Evolutionary conservation across 2,113 vertebrate species (phyloP), one percentile per base, ranked within the genome.

Genomic region (Neofelis nebulosa): DNA sequence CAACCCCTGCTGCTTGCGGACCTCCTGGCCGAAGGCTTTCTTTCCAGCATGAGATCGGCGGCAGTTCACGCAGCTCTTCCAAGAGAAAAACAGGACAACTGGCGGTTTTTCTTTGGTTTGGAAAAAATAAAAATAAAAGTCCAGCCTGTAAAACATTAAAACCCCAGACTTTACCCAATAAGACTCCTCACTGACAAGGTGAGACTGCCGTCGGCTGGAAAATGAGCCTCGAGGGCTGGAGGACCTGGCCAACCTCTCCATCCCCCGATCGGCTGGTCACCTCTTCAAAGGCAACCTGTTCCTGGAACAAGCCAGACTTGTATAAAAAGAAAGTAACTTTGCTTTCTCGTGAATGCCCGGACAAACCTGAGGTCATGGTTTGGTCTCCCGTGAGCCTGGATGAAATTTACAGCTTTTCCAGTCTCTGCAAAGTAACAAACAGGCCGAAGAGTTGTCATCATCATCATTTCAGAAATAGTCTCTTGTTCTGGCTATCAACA

Each of bases 71-170:
- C 11, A 87, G 93, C 83, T 84, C 74, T 84, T 52, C 80, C 87
- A 85, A 88, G 80, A 92, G 86, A 81, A n/a, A 76, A 76, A 33
- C 57, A 66, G 66, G 61, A 68, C 23, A 73, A 25, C 48, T 31
- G 45, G 55, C 65, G 25, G 52, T 41, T 76, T 48, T 29, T 83
- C 94, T 96, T 97, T 96, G 89, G 95, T 86, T 96, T 94, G n/a
- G 55, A 80, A 87, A 83, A 63, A 73, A 89, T 38, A 7, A 45
- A 61, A 83, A 90, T 69, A 65, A 73, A 89, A 48, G 9, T 95
- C 55, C 74, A 95, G 33, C 52, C 45, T 29, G 23, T 65, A 5
- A 61, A 71, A 85, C 78, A 95, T 36, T n/a, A 55, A 71, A 91
- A 55, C 1, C 36, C 13, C n/a, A 45, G 55, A 50, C 12, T 15